A percentile compares a stretch with the other conserved stretches of the same genome.
phyloP scores from a whole-genome alignment of 2,113 vertebrate genomes.

The Protobothrops mucrosquamatus region DNA sequence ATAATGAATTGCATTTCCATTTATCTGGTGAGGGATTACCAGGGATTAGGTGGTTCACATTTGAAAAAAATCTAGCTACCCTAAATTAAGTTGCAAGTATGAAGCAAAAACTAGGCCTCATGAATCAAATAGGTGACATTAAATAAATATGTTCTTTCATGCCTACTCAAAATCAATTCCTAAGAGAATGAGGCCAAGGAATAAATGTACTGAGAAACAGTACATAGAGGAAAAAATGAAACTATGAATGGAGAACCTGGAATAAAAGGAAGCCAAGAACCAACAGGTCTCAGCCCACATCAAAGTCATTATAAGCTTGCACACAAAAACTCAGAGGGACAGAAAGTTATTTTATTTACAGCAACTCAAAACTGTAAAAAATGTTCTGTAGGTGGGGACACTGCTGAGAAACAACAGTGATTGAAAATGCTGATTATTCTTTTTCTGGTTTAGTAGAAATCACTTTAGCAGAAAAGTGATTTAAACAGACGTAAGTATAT shows the following conservation, averaged over 20 bases:
- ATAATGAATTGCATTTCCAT: not conserved
- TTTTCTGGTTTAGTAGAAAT: not conserved
- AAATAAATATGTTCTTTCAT: not conserved
- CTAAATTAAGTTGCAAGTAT: not conserved
- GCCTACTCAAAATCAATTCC: not conserved
- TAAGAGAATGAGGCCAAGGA: not conserved
- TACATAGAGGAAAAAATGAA: not conserved
- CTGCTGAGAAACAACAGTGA: not conserved
- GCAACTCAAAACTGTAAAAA: not conserved
- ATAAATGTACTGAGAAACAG: not conserved
- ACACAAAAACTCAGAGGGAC: not conserved
- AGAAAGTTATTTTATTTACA: not conserved
- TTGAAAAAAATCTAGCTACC: not conserved
- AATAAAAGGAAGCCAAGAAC: not conserved
- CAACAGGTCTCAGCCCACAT: not conserved
- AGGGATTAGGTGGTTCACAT: not conserved
- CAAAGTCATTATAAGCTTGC: not conserved
- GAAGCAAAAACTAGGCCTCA: not conserved
- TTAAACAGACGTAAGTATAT: not conserved
- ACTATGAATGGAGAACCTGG: not conserved
- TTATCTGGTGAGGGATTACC: not conserved
- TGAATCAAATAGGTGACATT: not conserved
- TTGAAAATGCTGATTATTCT: not conserved
- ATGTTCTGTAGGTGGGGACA: not conserved
- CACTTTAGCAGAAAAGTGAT: not conserved